Conservation (phyloP, 1,140 invertebrate genomes). For the Batillaria attramentaria region DNA sequence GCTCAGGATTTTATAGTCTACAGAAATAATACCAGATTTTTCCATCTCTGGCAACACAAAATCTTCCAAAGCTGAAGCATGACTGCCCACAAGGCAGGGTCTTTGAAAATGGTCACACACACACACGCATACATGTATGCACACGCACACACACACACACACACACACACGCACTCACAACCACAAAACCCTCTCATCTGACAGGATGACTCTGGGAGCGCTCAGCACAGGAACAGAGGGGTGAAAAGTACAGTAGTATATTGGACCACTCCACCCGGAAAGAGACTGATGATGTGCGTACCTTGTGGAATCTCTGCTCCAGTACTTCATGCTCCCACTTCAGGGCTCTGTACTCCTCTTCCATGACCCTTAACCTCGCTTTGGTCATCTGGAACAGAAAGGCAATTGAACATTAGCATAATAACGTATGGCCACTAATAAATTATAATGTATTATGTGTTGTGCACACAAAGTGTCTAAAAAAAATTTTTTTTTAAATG, state of each 20-base stretch:
- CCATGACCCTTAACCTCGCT: constrained; percentile 77
- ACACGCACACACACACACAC: not conserved
- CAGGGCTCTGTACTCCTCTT: constrained; percentile 80
- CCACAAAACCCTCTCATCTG: too few relatives aligned
- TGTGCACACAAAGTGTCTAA: not conserved
- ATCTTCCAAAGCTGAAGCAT: too few relatives aligned
- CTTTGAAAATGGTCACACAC: too few relatives aligned
- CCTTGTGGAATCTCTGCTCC: constrained; percentile 84
- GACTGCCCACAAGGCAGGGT: too few relatives aligned
- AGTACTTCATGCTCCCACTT: constrained; percentile 80
- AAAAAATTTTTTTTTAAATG: not conserved
- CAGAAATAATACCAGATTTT: too few relatives aligned
- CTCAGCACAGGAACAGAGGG: too few relatives aligned
- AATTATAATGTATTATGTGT: constrained; percentile 11
- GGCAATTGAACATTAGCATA: constrained; percentile 32
- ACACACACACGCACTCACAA: constrained; percentile 3
- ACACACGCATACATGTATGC: not conserved
- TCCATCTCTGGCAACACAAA: too few relatives aligned
- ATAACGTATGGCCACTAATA: constrained; percentile 13
- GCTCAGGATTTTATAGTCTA: too few relatives aligned
- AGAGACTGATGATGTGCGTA: constrained; percentile 71
- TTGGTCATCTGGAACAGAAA: constrained; percentile 79
- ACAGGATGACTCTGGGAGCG: too few relatives aligned
- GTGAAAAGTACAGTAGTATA: too few relatives aligned
- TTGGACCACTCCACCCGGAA: too few relatives aligned